Evolutionary conservation across 2,888 invertebrate genomes (phyloP).

Genomic region (Scaptomyza flava): DNA sequence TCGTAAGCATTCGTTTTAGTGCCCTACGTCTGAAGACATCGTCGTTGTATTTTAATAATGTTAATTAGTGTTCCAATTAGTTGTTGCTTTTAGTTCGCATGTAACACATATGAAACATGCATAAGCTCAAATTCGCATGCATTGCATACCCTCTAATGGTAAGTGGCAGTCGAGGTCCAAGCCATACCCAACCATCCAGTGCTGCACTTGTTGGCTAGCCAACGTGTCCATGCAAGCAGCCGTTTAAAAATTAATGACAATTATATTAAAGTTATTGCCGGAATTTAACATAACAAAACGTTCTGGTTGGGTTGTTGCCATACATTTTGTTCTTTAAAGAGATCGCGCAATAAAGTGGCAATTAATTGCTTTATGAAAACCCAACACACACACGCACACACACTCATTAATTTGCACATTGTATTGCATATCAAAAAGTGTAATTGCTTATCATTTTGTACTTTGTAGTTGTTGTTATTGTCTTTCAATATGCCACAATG

Average conservation of each 20-base stretch:
- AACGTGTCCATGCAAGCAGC: conserved; percentile 26
- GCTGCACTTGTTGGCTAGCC: conserved; percentile 14
- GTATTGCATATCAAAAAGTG: conserved; percentile 40
- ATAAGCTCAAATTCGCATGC: conserved; percentile 21
- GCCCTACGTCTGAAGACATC: conserved; percentile 32
- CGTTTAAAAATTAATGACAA: conserved; percentile 66
- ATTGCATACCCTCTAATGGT: conserved; percentile 34
- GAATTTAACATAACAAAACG: conserved; percentile 67
- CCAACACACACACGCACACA: conserved; percentile 25
- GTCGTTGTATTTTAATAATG: conserved; percentile 71
- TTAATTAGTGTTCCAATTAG: conserved; percentile 78
- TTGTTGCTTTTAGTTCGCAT: conserved; percentile 67
- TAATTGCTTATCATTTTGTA: conserved; percentile 27
- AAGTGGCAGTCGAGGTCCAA: conserved; percentile 35
- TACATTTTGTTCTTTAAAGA: conserved; percentile 49
- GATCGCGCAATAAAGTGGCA: conserved; percentile 60
- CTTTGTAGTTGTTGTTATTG: conserved; percentile 15
- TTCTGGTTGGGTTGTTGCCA: conserved; percentile 1
- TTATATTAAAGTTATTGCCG: conserved; percentile 60
- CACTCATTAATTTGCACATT: conserved; percentile 16
- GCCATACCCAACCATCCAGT: not conserved
- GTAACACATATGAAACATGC: conserved; percentile 58
- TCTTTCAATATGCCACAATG: conserved; percentile 13
- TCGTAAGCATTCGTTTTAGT: conserved; percentile 41
- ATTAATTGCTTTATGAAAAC: conserved; percentile 64